Base-by-base conservation (phyloP, 2,888 invertebrate species). In the Eilema caniola region DNA sequence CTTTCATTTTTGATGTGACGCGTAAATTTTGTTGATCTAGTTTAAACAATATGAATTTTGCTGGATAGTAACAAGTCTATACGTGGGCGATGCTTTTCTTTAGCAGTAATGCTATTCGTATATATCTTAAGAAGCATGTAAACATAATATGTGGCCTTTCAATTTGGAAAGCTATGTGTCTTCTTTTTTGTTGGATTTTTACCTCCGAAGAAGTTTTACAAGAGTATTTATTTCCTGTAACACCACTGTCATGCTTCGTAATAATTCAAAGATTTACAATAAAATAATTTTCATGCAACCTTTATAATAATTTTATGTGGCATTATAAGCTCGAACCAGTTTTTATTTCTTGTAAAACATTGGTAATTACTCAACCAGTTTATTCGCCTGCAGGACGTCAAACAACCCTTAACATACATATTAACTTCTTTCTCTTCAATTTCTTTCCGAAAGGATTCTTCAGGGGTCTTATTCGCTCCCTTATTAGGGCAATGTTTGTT, bases 401-500 rank as follows among this genome's bases (percentile, higher is more conserved):
- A 72, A 81, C 80, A 82, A 77, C 78, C 76, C 75, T 78, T 67
- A 79, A 77, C 78, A 81, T 73, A 80, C 72, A 79, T 74, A 78
- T 81, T 85, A 78, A 76, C 74, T 78, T 73, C 69, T 70, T 67
- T 62, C 68, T 47, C 67, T 68, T 76, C 81, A 83, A 86, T 85
- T 83, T 86, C 87, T 88, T 89, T 85, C 80, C 80, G 77, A 78
- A 82, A 85, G 79, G 82, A 81, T 83, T 83, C 84, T 83, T 90
- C 78, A 73, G 82, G 85, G 86, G 85, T 85, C 83, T 86, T 86
- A 84, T 82, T 87, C 87, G 86, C 83, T 83, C 87, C 84, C 84
- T 90, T 90, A 91, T 92, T 92, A 92, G 88, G 81, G 84, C 85
- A 74, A 83, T 93, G 89, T 94, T 94, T 94, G 91, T 90, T 93